Evolutionary conservation across 2,797 vertebrate species (phyloP).

Genomic region (Micromesistius poutassou): DNA sequence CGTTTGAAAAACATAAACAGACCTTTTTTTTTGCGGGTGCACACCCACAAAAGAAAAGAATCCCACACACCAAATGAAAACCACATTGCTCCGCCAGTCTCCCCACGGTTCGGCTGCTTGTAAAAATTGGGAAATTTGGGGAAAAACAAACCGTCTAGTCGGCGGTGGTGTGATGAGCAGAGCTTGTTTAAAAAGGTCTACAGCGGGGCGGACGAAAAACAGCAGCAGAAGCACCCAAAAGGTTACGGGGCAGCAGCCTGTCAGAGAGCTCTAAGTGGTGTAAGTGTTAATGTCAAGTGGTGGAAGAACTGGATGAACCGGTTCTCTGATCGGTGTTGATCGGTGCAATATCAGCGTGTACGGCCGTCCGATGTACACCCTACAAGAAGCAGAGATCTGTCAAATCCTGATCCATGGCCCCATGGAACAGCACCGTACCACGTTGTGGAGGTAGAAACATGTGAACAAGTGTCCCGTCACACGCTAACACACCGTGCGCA

Average conservation of each 20-base stretch:
- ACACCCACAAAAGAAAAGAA: slow-evolving; percentile 11
- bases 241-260: not conserved
- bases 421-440: no score
- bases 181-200: not conserved
- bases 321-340: no score
- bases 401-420: not conserved
- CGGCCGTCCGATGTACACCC: not conserved
- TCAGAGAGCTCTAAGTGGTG: not conserved
- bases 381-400: not conserved
- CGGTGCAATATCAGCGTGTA: not conserved
- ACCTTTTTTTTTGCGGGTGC: not conserved
- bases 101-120: not conserved
- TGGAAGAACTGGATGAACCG: not conserved
- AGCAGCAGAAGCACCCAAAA: no score
- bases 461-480: not conserved
- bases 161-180: not conserved
- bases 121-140: not conserved
- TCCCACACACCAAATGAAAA: slow-evolving; percentile 47
- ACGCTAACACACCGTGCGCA: not conserved
- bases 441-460: not conserved
- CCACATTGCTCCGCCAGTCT: slow-evolving; percentile 40
- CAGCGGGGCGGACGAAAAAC: not conserved
- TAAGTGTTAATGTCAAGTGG: not conserved
- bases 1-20: slow-evolving; percentile 23
- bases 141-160: not conserved